Conservation (phyloP, 2,888 invertebrate species). For the Ichneumon xanthorius region DNA sequence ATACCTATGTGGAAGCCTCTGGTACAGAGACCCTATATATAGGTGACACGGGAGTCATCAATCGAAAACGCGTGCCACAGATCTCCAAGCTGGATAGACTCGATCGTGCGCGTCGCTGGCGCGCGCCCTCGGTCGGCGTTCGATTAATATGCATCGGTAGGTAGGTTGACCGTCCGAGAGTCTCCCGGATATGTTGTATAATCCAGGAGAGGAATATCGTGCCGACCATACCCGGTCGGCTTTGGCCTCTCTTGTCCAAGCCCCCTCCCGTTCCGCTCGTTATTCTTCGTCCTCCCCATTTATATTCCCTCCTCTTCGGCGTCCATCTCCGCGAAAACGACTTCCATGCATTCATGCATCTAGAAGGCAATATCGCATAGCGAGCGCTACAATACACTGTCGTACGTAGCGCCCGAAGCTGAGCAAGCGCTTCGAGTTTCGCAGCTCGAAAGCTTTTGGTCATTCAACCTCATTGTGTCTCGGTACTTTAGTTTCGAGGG, state of each 20-base stretch:
- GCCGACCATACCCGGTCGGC: conserved; percentile 15
- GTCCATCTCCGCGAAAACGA: conserved; percentile 27
- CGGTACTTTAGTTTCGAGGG: conserved; percentile 25
- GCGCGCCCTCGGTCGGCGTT: conserved; percentile 14
- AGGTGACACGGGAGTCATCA: conserved; percentile 57
- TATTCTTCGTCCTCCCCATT: conserved; percentile 16
- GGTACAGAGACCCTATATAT: background rate
- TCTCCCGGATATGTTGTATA: conserved; percentile 52
- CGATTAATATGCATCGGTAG: conserved; percentile 65
- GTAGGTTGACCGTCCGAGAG: conserved; percentile 18
- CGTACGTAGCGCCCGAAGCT: conserved; percentile 41
- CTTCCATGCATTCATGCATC: conserved; percentile 28
- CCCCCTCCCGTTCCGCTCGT: conserved; percentile 8
- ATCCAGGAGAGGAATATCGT: conserved; percentile 44
- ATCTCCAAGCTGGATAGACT: conserved; percentile 46
- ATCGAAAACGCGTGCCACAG: conserved; percentile 65
- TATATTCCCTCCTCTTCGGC: background rate
- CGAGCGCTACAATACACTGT: conserved; percentile 34
- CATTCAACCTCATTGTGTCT: conserved; percentile 32
- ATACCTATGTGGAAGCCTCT: conserved; percentile 5
- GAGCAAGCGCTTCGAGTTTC: conserved; percentile 60
- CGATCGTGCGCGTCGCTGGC: conserved; percentile 32
- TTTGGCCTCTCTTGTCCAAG: background rate
- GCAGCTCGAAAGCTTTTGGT: conserved; percentile 27
- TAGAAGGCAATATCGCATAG: conserved; percentile 47